Base-by-base conservation (phyloP, 2,797 vertebrate species). In the Micromesistius poutassou region DNA sequence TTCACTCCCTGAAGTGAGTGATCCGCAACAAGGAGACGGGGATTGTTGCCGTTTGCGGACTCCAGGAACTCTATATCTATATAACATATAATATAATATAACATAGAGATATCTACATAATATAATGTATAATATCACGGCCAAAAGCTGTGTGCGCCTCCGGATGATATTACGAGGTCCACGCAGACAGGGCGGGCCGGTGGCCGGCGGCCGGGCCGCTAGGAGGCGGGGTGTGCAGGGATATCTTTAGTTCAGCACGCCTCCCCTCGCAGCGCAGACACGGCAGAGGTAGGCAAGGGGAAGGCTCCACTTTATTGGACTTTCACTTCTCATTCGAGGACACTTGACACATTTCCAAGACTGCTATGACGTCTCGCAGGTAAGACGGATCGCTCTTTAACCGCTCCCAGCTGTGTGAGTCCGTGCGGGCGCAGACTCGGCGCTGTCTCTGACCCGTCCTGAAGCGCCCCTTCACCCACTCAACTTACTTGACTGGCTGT, bases 321-420 rank as follows among this genome's bases (percentile, higher is more conserved):
- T 83, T 80, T 83, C 78, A 78, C 83, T 77, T 77, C 74, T 78
- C 85, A 78, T 87, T 88, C 84, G 83, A 85, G 83, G 87, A 86
- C 86, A 76, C 78, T 82, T 85, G 90, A 90, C 89, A 88, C 86
- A 86, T 86, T 83, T 71, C 76, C 83, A 76, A 86, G 80, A 87
- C 90, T 92, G 94, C 90, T 88, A 95, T 94, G 95, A 95, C 95
- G 90, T 96, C 94, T 91, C 94, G 94, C 91, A 95, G 96, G 95
- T 96, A 93, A 93, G 93, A 71, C 3, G 8, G 40, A n/a, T 66
- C 2, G 62, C 55, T 66, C 0, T 66, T 66, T 28, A 10, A 13
- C 28, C 62, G 62, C n/a, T 66, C 62, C 9, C 8, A 62, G 46
- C 46, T 19, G 16, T 50, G 46, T 5, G 16, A 13, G 46, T 42